A percentile compares a stretch with the other conserved stretches of the same genome.
These are phyloP conservation scores for Sternotherus odoratus DNA, from an alignment of 2,797 vertebrate species.

Conservation along the genomic window DNA sequence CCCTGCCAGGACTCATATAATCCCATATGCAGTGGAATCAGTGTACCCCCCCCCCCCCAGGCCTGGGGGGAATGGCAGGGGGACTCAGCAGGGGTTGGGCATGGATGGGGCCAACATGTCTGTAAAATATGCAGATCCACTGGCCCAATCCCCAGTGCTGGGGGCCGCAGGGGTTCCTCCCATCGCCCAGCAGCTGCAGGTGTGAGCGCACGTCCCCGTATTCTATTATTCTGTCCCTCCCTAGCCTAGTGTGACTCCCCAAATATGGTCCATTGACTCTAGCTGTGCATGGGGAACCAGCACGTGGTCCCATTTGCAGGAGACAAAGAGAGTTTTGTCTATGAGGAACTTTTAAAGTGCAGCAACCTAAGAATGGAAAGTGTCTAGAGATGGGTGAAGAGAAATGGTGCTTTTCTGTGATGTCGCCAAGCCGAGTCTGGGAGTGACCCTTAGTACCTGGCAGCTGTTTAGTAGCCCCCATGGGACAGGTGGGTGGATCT, in stretches of 20 bases:
- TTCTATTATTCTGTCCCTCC: neutral
- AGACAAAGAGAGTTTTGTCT: neutral
- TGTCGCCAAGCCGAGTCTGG: no score
- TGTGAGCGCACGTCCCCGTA: neutral
- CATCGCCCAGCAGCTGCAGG: neutral
- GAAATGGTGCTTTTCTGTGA: neutral
- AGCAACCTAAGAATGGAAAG: neutral
- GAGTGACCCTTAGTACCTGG: neutral
- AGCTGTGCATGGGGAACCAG: neutral
- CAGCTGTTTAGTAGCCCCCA: neutral
- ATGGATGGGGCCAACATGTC: neutral
- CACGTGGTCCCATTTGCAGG: rapidly evolving
- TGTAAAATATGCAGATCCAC: neutral
- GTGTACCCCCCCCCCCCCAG: neutral
- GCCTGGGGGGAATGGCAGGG: neutral
- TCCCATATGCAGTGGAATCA: neutral
- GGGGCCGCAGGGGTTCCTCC: neutral
- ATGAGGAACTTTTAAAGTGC: neutral
- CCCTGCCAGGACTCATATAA: neutral
- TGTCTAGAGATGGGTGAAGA: neutral
- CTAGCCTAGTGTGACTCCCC: neutral
- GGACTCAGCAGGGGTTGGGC: neutral
- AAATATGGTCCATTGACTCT: neutral
- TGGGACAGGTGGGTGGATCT: neutral
- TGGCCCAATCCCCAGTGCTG: neutral